These are phyloP conservation scores for Girardia tigrina DNA, from an alignment of 2,888 invertebrate genomes.

Conservation along the genomic window DNA sequence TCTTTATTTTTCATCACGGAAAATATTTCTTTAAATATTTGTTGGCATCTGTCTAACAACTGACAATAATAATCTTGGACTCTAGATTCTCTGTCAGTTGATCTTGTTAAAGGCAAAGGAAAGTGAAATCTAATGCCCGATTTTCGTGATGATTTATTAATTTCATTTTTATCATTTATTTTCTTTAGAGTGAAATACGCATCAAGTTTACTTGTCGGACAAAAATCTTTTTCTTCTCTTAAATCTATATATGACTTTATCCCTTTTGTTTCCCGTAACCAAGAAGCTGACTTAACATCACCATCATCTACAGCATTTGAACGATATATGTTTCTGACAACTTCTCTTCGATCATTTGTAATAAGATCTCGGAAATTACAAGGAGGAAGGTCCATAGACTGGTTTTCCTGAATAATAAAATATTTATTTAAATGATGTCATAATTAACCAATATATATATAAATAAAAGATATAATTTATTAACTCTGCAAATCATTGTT, in stretches of 20 bases:
- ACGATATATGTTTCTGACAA: neutral
- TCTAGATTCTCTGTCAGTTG: too few relatives aligned
- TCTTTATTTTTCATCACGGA: neutral
- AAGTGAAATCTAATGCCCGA: neutral
- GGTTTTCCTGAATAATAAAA: too few relatives aligned
- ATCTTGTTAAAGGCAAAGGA: neutral
- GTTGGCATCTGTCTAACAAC: neutral
- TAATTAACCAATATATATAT: too few relatives aligned
- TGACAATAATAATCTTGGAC: neutral
- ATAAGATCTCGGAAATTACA: neutral
- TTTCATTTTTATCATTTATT: too few relatives aligned
- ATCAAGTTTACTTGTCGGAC: neutral
- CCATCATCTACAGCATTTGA: neutral
- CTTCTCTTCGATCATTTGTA: neutral
- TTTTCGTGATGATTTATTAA: too few relatives aligned
- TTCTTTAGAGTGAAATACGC: neutral
- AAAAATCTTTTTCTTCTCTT: slow-evolving; percentile 1
- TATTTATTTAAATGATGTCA: too few relatives aligned
- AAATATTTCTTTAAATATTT: neutral
- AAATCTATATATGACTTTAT: neutral
- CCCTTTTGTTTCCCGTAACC: neutral
- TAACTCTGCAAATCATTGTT: too few relatives aligned
- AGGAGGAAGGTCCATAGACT: neutral
- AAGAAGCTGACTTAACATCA: neutral
- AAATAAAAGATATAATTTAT: too few relatives aligned